phyloP scores from a whole-genome alignment of 2,888 invertebrate genomes.

The Dermolepida albohirtum region DNA sequence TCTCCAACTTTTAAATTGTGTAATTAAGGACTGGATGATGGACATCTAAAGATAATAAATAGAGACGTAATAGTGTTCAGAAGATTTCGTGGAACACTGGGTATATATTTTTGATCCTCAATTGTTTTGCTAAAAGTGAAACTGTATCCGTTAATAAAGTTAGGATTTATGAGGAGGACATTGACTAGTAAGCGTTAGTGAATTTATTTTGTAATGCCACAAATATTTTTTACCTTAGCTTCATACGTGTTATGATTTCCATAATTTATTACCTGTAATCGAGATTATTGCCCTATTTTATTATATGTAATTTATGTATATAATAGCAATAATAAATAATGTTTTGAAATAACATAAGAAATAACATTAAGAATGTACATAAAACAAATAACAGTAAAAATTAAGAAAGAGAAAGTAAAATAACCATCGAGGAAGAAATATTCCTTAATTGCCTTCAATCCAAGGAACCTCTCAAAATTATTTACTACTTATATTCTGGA shows the following conservation, averaged over 20 bases:
- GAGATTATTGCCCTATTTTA: constrained; percentile 11
- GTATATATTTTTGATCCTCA: no score
- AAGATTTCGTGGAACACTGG: no score
- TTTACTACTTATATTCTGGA: constrained; percentile 12
- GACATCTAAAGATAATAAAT: no score
- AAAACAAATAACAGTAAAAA: constrained; percentile 18
- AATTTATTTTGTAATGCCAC: no score
- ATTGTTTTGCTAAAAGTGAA: no score
- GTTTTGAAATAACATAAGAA: constrained; percentile 19
- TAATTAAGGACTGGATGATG: no score
- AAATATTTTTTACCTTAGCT: neutral
- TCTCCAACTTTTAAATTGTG: no score
- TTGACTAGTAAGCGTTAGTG: no score
- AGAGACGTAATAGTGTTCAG: no score
- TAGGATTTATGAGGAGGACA: no score
- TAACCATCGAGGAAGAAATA: constrained; percentile 8
- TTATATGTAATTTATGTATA: neutral
- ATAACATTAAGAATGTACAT: neutral
- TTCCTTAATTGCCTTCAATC: neutral
- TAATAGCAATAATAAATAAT: constrained; percentile 18
- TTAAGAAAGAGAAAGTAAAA: neutral
- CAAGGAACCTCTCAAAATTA: constrained; percentile 1
- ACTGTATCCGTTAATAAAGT: no score
- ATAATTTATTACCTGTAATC: neutral
- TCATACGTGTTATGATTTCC: no score